Percentiles rank a stretch among this genome's conserved stretches.
phyloP scores from a whole-genome alignment of 92 coral and sea anemone species.

The Micromussa lordhowensis region DNA sequence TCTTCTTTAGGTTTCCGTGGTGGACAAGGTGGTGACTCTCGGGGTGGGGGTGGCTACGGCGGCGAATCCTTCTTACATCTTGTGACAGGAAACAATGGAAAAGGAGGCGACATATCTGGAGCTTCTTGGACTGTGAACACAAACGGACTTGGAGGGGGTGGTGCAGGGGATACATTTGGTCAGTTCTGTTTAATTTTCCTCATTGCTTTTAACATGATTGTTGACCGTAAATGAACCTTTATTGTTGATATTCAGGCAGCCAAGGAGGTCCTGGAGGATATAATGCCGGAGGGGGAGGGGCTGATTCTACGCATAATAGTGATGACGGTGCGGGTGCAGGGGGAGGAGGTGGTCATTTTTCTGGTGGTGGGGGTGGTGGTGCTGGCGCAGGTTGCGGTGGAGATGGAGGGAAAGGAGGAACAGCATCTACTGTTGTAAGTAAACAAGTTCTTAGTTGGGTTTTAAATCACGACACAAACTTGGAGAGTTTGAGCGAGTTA shows the following conservation, averaged over 20 bases:
- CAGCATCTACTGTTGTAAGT: constrained; percentile 38
- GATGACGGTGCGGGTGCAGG: constrained; percentile 77
- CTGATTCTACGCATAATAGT: constrained; percentile 21
- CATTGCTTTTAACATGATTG: background rate
- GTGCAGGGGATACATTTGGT: constrained; percentile 44
- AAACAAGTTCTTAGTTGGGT: background rate
- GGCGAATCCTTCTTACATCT: constrained; percentile 63
- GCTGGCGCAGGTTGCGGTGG: constrained; percentile 42
- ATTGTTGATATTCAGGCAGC: background rate
- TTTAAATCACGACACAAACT: background rate
- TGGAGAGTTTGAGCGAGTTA: no score
- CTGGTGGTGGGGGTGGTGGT: constrained; percentile 81
- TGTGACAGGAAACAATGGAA: constrained; percentile 34
- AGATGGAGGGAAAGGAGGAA: constrained; percentile 43
- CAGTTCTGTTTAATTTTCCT: background rate
- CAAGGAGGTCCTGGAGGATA: constrained; percentile 83
- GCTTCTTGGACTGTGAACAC: constrained; percentile 20
- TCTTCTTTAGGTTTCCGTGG: constrained; percentile 59
- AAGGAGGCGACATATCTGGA: constrained; percentile 52
- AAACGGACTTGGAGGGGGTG: constrained; percentile 46
- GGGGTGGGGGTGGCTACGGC: constrained; percentile 81
- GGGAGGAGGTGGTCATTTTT: constrained; percentile 87
- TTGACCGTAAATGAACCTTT: background rate
- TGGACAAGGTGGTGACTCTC: constrained; percentile 67
- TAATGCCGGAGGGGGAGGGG: constrained; percentile 85